phyloP scores from a whole-genome alignment of 2,888 invertebrate genomes.

The Dicranocentrus wangi region DNA sequence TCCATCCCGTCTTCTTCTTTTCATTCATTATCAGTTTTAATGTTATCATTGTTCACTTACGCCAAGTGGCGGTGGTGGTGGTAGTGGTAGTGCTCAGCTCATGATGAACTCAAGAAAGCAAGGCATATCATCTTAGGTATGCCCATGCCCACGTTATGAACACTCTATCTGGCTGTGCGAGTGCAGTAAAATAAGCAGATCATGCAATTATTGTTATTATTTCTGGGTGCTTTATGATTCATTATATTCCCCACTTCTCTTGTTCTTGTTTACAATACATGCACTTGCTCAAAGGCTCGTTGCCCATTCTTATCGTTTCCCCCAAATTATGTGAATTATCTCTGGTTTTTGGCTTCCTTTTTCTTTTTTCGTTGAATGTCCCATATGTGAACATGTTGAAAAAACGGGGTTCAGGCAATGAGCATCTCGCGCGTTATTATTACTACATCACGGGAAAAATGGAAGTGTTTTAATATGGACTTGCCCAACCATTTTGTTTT shows the following conservation, averaged over 20 bases:
- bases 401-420: conserved; percentile 33
- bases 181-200: conserved; percentile 47
- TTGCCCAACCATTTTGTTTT: conserved; percentile 13
- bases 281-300: background rate
- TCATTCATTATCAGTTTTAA: conserved; percentile 46
- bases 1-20: conserved; percentile 21
- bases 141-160: no score
- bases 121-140: background rate
- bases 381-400: conserved; percentile 24
- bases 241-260: conserved; percentile 13
- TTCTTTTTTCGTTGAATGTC: conserved; percentile 21
- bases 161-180: background rate
- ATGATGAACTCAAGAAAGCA: conserved; percentile 24
- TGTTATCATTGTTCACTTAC: conserved; percentile 49
- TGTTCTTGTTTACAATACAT: conserved; percentile 29
- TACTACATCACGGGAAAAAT: background rate
- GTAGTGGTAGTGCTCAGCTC: conserved; percentile 16
- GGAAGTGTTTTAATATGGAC: background rate
- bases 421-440: background rate
- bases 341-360: conserved; percentile 37
- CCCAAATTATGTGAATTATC: conserved; percentile 24
- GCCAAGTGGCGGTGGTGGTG: conserved; percentile 5
- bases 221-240: conserved; percentile 30
- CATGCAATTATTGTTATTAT: conserved; percentile 44
- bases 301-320: conserved; percentile 16